Evolutionary conservation across 2,797 vertebrate species (phyloP).

Genomic region (Esox masquinongy): DNA sequence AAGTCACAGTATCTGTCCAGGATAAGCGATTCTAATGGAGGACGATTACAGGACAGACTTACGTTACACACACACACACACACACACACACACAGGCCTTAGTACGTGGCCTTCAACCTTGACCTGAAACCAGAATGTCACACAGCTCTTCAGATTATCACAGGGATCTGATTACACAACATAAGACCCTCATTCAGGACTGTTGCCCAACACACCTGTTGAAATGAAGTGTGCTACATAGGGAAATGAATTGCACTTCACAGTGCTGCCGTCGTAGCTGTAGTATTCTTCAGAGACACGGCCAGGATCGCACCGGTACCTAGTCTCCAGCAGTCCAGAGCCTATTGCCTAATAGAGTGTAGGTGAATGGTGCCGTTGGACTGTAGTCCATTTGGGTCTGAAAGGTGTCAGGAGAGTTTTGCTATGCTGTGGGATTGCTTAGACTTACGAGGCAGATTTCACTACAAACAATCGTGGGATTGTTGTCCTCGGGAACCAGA

Average conservation of each 20-base stretch:
- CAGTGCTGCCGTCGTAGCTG: no score
- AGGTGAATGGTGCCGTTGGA: not conserved
- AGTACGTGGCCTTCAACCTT: not conserved
- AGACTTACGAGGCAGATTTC: not conserved
- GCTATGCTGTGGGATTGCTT: not conserved
- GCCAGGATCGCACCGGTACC: no score
- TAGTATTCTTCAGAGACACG: no score
- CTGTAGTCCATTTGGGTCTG: not conserved
- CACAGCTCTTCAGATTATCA: conserved; percentile 40
- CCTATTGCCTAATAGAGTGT: no score
- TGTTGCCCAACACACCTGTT: not conserved
- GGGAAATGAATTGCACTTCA: no score
- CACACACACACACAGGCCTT: not conserved
- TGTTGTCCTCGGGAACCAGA: no score
- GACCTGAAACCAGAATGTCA: conserved; percentile 50
- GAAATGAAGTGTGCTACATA: no score
- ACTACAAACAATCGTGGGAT: no score
- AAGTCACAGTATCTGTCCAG: not conserved
- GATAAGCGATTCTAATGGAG: conserved; percentile 1
- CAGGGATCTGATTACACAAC: conserved; percentile 33
- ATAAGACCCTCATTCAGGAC: conserved; percentile 12
- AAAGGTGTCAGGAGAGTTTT: no score
- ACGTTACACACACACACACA: not conserved
- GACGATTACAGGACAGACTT: conserved; percentile 12
- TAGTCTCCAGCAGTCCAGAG: not conserved